A percentile compares a stretch with the other conserved stretches of the same genome.
Conservation (phyloP, 2,888 invertebrate species). For the Mylabris sibirica region DNA sequence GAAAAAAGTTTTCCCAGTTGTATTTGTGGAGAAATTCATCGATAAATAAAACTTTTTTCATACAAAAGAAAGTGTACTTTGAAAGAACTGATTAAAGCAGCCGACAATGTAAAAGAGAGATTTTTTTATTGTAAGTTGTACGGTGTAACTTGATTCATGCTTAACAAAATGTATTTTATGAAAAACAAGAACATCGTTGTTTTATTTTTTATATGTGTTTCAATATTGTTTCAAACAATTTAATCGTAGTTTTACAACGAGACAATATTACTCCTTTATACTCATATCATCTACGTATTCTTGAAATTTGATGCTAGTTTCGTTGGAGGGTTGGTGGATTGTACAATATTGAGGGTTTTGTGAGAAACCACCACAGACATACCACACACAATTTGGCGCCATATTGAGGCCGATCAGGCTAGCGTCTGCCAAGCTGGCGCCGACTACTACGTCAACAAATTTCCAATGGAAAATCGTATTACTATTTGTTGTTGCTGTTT, state of each 20-base stretch:
- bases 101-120: background rate
- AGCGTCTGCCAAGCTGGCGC: conserved; percentile 48
- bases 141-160: background rate
- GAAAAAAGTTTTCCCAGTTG: background rate
- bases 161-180: background rate
- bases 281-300: background rate
- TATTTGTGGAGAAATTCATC: background rate
- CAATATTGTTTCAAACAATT: background rate
- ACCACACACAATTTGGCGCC: conserved; percentile 27
- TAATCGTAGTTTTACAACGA: conserved; percentile 1
- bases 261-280: background rate
- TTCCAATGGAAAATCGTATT: conserved; percentile 27
- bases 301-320: background rate
- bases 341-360: background rate
- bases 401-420: conserved; percentile 36
- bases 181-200: background rate
- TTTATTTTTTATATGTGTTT: background rate
- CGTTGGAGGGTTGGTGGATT: background rate
- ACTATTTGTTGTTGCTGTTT: background rate
- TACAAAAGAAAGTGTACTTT: background rate
- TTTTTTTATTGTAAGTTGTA: background rate
- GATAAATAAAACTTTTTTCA: background rate
- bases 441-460: conserved; percentile 39
- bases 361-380: conserved; percentile 11
- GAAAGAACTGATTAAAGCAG: conserved; percentile 3